A percentile compares a stretch with the other conserved stretches of the same genome.
phyloP scores from a whole-genome alignment of 2,797 vertebrate species.

The Neosilurus mollespiculum region DNA sequence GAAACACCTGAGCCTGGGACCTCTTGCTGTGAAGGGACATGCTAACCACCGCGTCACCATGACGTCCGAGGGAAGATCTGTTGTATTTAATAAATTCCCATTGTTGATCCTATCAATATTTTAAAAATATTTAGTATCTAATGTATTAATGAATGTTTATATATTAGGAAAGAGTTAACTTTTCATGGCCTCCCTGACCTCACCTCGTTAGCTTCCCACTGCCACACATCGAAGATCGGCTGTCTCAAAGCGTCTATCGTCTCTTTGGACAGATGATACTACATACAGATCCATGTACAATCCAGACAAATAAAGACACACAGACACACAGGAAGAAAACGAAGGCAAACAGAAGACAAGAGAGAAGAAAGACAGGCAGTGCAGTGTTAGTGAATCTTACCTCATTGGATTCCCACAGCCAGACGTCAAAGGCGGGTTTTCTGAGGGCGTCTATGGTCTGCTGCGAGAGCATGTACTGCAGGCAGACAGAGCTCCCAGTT shows the following conservation, averaged over 20 bases:
- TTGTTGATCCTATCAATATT: not conserved
- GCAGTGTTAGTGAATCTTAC: slow-evolving; percentile 67
- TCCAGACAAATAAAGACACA: slow-evolving; percentile 50
- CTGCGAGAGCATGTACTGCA: slow-evolving; percentile 85
- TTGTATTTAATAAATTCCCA: not conserved
- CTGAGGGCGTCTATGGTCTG: slow-evolving; percentile 85
- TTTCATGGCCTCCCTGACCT: slow-evolving; percentile 48
- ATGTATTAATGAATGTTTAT: not conserved
- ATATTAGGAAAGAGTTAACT: not conserved
- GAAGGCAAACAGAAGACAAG: slow-evolving; percentile 34
- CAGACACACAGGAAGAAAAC: slow-evolving; percentile 49
- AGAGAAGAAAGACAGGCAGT: slow-evolving; percentile 40
- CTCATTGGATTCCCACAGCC: slow-evolving; percentile 90
- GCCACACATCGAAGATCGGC: slow-evolving; percentile 93
- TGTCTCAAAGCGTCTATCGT: slow-evolving; percentile 87
- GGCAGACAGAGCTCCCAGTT: slow-evolving; percentile 58
- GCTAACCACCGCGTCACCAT: too few relatives aligned
- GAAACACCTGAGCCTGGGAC: too few relatives aligned
- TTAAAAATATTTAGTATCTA: not conserved
- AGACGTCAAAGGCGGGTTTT: slow-evolving; percentile 85
- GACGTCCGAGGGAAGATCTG: not conserved
- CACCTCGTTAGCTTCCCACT: slow-evolving; percentile 95
- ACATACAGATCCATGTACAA: slow-evolving; percentile 48
- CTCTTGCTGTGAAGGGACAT: too few relatives aligned
- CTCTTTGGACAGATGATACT: slow-evolving; percentile 92